These are phyloP conservation scores for Hyppa rectilinea DNA, from an alignment of 2,888 invertebrate genomes.

Conservation along the genomic window DNA sequence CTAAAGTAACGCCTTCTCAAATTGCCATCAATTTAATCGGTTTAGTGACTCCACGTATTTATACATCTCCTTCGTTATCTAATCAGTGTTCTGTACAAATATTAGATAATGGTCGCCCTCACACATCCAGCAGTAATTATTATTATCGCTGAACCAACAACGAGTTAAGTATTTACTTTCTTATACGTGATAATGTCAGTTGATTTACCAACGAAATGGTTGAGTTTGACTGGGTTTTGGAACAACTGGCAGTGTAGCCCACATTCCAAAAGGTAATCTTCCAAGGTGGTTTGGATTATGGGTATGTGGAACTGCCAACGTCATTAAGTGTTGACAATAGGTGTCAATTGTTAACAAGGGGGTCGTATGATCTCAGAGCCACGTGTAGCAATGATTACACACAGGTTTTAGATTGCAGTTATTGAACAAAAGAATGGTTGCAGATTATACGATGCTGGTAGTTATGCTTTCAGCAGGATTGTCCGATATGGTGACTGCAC, in stretches of 20 bases:
- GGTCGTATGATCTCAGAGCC: conserved; percentile 15
- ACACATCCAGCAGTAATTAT: conserved; percentile 88
- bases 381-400: conserved; percentile 23
- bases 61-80: conserved; percentile 83
- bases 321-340: conserved; percentile 18
- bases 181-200: conserved; percentile 79
- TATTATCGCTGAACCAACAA: conserved; percentile 86
- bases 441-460: neutral
- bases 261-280: conserved; percentile 12
- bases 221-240: conserved; percentile 35
- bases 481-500: no score
- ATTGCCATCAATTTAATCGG: conserved; percentile 63
- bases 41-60: conserved; percentile 75
- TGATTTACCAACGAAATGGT: conserved; percentile 56
- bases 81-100: conserved; percentile 84
- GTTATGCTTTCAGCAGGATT: neutral
- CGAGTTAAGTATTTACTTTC: conserved; percentile 83
- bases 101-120: conserved; percentile 85
- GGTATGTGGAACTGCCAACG: neutral
- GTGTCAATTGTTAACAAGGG: conserved; percentile 9
- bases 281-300: neutral
- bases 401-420: conserved; percentile 14
- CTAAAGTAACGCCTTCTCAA: conserved; percentile 39
- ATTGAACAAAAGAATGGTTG: neutral
- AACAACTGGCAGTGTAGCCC: neutral